These are phyloP conservation scores for Antechinus flavipes DNA, from an alignment of 2,113 vertebrate genomes.

Conservation along the genomic window DNA sequence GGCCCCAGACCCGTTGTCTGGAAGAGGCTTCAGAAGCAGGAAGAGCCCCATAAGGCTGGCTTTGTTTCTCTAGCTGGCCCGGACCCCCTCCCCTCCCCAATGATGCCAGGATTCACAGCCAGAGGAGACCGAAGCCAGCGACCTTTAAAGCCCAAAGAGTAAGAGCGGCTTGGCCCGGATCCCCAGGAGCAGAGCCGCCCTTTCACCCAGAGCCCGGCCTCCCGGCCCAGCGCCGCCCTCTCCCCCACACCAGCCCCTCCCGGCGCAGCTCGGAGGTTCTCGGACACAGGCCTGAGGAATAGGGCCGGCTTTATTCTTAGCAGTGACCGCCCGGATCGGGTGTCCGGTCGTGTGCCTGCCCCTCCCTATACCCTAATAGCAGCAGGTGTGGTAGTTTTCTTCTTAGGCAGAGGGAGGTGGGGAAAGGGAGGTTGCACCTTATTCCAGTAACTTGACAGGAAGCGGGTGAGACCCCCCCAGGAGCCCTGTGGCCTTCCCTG, in stretches of 20 bases:
- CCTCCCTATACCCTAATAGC: background rate
- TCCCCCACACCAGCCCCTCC: background rate
- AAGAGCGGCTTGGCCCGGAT: background rate
- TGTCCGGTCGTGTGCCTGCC: background rate
- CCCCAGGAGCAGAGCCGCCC: too few relatives aligned
- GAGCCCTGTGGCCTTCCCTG: background rate
- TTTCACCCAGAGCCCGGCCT: too few relatives aligned
- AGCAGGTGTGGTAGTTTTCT: conserved; percentile 8
- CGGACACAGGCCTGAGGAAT: background rate
- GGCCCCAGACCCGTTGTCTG: background rate
- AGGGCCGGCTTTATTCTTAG: conserved; percentile 71
- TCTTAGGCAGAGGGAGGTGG: background rate
- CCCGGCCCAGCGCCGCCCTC: too few relatives aligned
- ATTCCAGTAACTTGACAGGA: background rate
- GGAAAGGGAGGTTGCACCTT: background rate
- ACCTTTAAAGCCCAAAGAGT: background rate
- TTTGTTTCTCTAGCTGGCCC: background rate
- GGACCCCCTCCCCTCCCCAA: background rate
- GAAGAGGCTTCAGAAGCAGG: background rate
- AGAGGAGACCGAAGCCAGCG: background rate
- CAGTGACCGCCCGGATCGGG: background rate
- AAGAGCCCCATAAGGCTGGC: background rate
- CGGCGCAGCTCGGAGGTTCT: background rate
- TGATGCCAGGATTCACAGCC: background rate
- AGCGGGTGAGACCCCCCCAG: background rate